A percentile compares a stretch with the other conserved stretches of the same genome.
These are phyloP conservation scores for Myotis brandtii DNA, from an alignment of 2,113 vertebrate genomes.

Conservation along the genomic window DNA sequence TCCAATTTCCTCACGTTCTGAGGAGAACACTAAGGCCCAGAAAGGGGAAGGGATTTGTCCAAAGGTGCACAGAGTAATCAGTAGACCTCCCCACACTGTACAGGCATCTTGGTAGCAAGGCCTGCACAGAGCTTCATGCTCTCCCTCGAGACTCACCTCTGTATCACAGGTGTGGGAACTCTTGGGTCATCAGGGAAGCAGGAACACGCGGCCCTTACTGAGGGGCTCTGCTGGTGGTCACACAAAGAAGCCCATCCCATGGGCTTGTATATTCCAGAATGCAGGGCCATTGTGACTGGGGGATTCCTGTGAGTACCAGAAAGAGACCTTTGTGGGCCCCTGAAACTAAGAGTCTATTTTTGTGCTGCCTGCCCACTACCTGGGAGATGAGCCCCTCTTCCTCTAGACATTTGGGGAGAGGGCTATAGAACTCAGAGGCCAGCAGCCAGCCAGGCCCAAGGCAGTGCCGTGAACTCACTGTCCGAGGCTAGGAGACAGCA, in stretches of 20 bases:
- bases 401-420: slow-evolving; percentile 35
- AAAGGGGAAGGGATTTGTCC: slow-evolving; percentile 52
- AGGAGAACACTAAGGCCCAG: slow-evolving; percentile 44
- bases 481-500: neutral
- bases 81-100: slow-evolving; percentile 13
- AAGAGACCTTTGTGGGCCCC: slow-evolving; percentile 25
- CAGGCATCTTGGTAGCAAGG: slow-evolving; percentile 44
- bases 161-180: neutral
- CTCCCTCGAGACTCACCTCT: slow-evolving; percentile 30
- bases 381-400: slow-evolving; percentile 16
- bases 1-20: slow-evolving; percentile 34
- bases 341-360: slow-evolving; percentile 44
- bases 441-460: neutral
- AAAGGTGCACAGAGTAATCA: slow-evolving; percentile 50
- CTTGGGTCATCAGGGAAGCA: slow-evolving; percentile 38
- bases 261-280: slow-evolving; percentile 43
- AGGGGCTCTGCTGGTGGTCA: slow-evolving; percentile 29
- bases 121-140: neutral
- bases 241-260: slow-evolving; percentile 26
- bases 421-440: neutral
- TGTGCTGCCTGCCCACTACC: neutral
- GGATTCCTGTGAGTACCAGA: slow-evolving; percentile 47
- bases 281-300: neutral
- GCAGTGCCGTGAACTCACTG: neutral
- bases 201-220: slow-evolving; percentile 43